These are phyloP conservation scores for Chalcosyrphus nemorum DNA, from an alignment of 2,888 invertebrate species.

Conservation along the genomic window DNA sequence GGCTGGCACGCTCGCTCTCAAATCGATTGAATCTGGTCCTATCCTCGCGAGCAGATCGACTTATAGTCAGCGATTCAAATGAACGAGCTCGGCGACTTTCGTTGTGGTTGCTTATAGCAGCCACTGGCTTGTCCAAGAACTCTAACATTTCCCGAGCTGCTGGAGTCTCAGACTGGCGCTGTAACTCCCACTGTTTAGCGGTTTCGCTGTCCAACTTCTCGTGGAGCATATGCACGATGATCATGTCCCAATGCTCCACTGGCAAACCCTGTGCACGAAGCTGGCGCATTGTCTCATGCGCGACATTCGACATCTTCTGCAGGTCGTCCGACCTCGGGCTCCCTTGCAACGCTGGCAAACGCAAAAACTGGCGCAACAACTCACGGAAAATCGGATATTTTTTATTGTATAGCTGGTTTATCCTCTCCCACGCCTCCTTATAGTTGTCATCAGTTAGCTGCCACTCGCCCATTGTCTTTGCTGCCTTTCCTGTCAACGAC, in stretches of 20 bases:
- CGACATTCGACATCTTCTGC: neutral
- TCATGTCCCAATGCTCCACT: conserved; percentile 30
- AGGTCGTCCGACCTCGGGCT: neutral
- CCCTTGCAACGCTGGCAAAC: neutral
- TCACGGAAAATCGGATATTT: neutral
- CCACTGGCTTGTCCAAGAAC: neutral
- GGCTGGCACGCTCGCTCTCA: neutral
- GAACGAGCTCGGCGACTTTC: no score
- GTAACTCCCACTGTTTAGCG: neutral
- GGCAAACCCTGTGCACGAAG: neutral
- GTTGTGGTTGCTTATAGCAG: neutral
- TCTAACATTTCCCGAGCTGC: neutral
- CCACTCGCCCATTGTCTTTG: conserved; percentile 21
- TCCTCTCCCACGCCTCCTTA: conserved; percentile 25
- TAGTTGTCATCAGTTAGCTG: conserved; percentile 42
- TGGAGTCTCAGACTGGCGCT: neutral
- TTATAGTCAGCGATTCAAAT: no score
- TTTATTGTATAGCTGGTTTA: neutral
- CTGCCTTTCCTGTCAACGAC: neutral
- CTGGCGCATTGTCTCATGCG: neutral
- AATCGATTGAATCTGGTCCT: neutral
- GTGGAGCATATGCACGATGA: conserved; percentile 28
- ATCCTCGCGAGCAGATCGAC: neutral
- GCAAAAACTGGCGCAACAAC: neutral
- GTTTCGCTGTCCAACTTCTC: neutral